A percentile compares a stretch with the other conserved stretches of the same genome.
Evolutionary conservation across 1,140 invertebrate genomes (phyloP).

Genomic region (Cyphomyrmex costatus): DNA sequence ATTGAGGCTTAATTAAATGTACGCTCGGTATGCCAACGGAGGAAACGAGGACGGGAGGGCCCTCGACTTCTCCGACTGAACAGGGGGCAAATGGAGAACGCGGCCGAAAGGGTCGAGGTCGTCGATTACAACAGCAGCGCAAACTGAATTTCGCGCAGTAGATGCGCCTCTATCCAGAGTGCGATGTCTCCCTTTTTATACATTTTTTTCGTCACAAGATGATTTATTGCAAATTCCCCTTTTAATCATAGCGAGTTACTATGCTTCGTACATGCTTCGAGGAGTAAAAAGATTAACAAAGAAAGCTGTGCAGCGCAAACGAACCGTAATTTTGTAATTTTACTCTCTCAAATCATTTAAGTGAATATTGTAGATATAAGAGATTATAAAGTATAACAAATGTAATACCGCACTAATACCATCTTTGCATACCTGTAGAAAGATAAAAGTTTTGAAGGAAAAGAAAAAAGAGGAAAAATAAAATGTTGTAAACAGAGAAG

Average conservation of each 20-base stretch:
- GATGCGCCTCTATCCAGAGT: slow-evolving; percentile 38
- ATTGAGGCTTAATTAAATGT: slow-evolving; percentile 82
- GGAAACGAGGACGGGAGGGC: slow-evolving; percentile 71
- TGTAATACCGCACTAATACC: background rate
- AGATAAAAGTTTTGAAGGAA: background rate
- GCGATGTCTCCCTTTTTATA: background rate
- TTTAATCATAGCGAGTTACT: background rate
- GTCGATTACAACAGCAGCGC: slow-evolving; percentile 29
- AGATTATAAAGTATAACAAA: background rate
- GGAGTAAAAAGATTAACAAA: background rate
- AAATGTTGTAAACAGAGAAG: background rate
- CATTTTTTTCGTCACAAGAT: background rate
- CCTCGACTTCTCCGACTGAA: slow-evolving; percentile 45
- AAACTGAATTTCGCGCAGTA: slow-evolving; percentile 53
- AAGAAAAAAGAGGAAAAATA: background rate
- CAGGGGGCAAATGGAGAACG: slow-evolving; percentile 70
- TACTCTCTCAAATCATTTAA: background rate
- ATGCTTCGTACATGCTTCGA: background rate
- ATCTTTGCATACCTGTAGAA: background rate
- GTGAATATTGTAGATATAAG: background rate
- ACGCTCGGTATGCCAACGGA: slow-evolving; percentile 68
- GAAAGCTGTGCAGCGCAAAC: background rate
- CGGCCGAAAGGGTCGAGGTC: slow-evolving; percentile 75
- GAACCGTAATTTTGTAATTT: background rate
- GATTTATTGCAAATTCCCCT: background rate